phyloP scores from a whole-genome alignment of 2,113 vertebrate genomes.

The Phalacrocorax brasilianus region DNA sequence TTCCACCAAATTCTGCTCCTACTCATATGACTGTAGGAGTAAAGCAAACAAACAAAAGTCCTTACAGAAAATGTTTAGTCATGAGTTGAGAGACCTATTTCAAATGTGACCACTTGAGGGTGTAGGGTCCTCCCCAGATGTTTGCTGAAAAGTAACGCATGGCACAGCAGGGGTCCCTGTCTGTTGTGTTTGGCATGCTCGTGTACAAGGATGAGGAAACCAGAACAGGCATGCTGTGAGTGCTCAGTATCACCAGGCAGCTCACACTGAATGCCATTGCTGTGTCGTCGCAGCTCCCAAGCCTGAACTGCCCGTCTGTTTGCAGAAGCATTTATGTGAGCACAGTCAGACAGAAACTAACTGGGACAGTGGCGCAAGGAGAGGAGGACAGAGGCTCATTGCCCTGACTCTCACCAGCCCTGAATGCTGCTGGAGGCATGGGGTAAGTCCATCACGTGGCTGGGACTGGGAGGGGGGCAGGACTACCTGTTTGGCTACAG shows the following conservation, averaged over 20 bases:
- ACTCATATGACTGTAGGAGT: neutral
- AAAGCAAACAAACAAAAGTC: accelerated
- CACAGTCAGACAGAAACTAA: neutral
- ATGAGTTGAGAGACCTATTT: neutral
- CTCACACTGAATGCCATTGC: neutral
- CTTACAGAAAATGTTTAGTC: neutral
- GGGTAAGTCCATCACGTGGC: neutral
- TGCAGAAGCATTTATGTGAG: neutral
- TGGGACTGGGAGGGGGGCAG: neutral
- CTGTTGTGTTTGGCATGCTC: neutral
- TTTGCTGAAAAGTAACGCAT: neutral
- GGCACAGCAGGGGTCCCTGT: too few relatives aligned
- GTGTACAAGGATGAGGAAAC: accelerated
- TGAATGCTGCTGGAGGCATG: neutral
- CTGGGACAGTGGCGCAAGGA: neutral
- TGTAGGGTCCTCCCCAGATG: neutral
- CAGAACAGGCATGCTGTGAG: neutral
- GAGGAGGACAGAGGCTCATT: neutral
- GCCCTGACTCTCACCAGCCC: accelerated
- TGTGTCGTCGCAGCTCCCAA: neutral
- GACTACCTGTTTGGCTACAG: neutral
- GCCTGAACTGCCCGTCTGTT: accelerated
- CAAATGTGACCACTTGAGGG: accelerated
- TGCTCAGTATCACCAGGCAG: neutral
- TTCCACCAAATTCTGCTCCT: neutral